Base-by-base conservation (phyloP, 2,888 invertebrate species). In the Syrista parreyssii region DNA sequence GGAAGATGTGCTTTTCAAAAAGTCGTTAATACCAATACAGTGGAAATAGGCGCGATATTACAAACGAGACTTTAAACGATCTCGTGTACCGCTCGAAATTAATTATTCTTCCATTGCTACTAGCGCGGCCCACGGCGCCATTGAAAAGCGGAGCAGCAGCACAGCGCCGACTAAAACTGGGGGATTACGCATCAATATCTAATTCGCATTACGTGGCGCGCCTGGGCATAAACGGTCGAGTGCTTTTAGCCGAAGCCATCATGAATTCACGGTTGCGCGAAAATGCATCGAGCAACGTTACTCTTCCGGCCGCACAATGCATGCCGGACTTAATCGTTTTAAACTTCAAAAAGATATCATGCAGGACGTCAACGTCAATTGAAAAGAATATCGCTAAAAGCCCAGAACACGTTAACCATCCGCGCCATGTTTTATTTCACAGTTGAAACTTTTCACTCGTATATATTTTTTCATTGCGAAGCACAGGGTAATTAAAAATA, bases 1-100 rank as follows among this genome's bases (percentile, higher is more conserved):
- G 31, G 12, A 71, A 71, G 35, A 68, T 34, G 73, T 73, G 75
- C 77, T 79, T 81, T 78, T 80, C 76, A 79, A 82, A 82, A 83
- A 80, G 79, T 79, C 82, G 76, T 84, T 79, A 82, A 84, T 81
- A 79, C 36, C 40, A 76, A 80, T 75, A 34, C 74, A 35, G 40
- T 4, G 2, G 40, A 23, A 23, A 55, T 2, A 0, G 23, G 23
- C 40, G 79, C 76, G 76, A 82, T 79, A 76, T 77, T 76, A 80
- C 76, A 80, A 84, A 83, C 79, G 80, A 81, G 82, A 82, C 81
- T 84, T 84, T 81, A 78, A 83, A 82, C 78, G 68, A 74, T 75
- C 79, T 81, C 68, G 76, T 32, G 72, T 74, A 35, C 73, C 35
- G 73, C 73, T 78, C 68, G 55, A 75, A 68, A 78, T 78, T 71